Evolutionary conservation across 2,797 vertebrate genomes (phyloP).

Genomic region (Danio kyathit): DNA sequence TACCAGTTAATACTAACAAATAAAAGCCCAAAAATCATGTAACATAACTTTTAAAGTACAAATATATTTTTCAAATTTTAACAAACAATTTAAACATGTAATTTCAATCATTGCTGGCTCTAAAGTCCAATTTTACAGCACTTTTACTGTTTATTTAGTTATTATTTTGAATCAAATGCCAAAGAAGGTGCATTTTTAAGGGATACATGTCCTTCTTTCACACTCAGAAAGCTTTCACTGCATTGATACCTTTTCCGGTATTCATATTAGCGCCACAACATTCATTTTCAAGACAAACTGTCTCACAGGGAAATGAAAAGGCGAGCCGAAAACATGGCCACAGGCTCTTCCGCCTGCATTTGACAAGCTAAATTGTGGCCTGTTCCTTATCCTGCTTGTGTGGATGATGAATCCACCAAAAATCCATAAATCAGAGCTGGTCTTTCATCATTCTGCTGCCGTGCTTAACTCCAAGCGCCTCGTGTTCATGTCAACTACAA

Average conservation of each 20-base stretch:
- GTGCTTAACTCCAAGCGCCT: background rate
- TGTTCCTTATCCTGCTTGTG: background rate
- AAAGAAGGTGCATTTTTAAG: background rate
- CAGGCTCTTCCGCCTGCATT: background rate
- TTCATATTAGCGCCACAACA: too few relatives aligned
- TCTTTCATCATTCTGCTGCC: conserved; percentile 1
- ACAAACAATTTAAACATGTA: too few relatives aligned
- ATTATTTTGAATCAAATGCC: background rate
- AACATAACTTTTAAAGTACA: background rate
- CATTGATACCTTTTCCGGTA: too few relatives aligned
- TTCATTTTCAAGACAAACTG: too few relatives aligned
- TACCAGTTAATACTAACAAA: too few relatives aligned
- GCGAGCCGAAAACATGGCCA: background rate
- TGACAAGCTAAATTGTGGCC: conserved; percentile 2
- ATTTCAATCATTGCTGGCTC: background rate
- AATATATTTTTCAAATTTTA: too few relatives aligned
- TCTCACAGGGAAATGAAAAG: background rate
- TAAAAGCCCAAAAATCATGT: background rate
- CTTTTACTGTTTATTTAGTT: too few relatives aligned
- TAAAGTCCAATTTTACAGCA: background rate
- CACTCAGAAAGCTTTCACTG: too few relatives aligned
- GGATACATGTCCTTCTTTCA: too few relatives aligned
- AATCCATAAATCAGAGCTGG: background rate
- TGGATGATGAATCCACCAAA: background rate
- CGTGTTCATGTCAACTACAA: conserved; percentile 33